Percentiles rank a stretch among this genome's conserved stretches.
Evolutionary conservation across 2,888 invertebrate species (phyloP).

Genomic region (Pachycephus smyrnensis): DNA sequence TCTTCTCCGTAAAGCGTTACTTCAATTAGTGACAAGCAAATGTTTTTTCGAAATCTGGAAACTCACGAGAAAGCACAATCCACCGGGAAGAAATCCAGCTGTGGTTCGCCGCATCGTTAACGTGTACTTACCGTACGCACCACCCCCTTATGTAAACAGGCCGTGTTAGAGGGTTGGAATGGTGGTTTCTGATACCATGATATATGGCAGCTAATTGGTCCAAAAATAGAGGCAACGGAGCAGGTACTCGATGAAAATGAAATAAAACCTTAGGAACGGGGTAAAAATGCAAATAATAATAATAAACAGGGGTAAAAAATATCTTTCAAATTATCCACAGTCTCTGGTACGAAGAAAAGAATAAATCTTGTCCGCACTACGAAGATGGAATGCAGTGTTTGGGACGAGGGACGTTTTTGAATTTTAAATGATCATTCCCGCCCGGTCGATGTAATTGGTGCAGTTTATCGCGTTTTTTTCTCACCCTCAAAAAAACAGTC

Average conservation of each 20-base stretch:
- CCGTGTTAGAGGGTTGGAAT: background rate
- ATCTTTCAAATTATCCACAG: background rate
- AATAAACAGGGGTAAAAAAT: background rate
- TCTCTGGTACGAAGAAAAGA: background rate
- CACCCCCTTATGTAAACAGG: background rate
- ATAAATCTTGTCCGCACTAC: background rate
- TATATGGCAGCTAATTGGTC: background rate
- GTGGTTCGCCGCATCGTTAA: background rate
- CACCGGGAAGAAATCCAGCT: background rate
- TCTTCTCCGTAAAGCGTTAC: background rate
- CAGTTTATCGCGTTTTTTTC: conserved; percentile 3
- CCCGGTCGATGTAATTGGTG: conserved; percentile 8
- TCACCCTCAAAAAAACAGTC: background rate
- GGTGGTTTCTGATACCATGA: background rate
- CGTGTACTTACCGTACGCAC: background rate
- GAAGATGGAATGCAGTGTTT: background rate
- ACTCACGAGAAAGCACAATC: background rate
- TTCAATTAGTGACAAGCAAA: background rate
- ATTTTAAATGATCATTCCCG: conserved; percentile 1
- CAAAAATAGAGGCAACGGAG: background rate
- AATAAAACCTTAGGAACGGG: background rate
- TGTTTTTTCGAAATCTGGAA: background rate
- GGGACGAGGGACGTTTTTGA: background rate
- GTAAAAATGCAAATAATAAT: background rate
- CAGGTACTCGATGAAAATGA: background rate